Percentiles rank a stretch among this genome's conserved stretches.
Evolutionary conservation across 2,797 vertebrate genomes (phyloP).

Genomic region (Syngnathus acus): DNA sequence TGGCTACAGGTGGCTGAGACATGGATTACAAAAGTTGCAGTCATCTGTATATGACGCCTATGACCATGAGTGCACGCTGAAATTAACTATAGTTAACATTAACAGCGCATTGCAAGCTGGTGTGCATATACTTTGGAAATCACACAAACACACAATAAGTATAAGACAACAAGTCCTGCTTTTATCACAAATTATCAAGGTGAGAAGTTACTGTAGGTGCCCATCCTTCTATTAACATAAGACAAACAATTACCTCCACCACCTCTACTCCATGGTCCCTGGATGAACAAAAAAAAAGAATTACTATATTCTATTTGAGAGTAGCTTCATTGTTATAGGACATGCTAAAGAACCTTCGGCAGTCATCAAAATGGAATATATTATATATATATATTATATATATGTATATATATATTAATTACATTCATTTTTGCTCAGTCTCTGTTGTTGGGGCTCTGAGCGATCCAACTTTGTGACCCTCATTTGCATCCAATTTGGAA

Average conservation of each 20-base stretch:
- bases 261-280: slow-evolving; percentile 59
- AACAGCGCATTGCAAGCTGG: neutral
- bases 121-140: neutral
- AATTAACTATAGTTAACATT: neutral
- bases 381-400: neutral
- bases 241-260: slow-evolving; percentile 53
- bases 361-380: neutral
- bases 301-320: neutral
- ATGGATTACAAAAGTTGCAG: slow-evolving; percentile 33
- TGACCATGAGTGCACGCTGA: neutral
- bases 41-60: slow-evolving; percentile 52
- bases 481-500: neutral
- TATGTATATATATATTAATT: neutral
- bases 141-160: neutral
- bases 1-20: slow-evolving; percentile 60
- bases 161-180: neutral
- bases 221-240: neutral
- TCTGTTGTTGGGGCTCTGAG: neutral
- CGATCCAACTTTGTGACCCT: neutral
- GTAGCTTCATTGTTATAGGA: neutral
- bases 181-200: neutral
- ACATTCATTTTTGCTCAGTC: neutral
- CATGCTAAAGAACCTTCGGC: neutral
- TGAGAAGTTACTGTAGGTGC: neutral
- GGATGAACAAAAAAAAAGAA: slow-evolving; percentile 13